Base-by-base conservation (phyloP, 2,888 invertebrate genomes). In the Callimorpha dominula region DNA sequence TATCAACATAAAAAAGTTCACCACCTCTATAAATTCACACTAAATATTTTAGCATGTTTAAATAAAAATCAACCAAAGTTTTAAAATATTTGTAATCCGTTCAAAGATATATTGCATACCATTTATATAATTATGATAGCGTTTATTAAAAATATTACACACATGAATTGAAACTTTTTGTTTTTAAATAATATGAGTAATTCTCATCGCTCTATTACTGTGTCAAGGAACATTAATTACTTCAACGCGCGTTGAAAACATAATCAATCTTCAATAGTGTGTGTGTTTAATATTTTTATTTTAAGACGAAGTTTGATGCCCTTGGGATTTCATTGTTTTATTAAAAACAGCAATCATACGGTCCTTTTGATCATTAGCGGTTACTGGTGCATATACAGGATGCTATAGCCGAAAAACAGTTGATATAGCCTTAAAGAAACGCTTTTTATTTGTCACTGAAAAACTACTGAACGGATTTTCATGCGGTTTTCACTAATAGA, bases 271-370 rank as follows among this genome's bases (percentile, higher is more conserved):
- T 72, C 31, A 78, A 77, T 65, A 70, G 46, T 71, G 69, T 68
- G 52, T 52, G 54, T 54, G 43, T 70, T 46, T 64, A 64, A 54
- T 71, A 68, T 50, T 54, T 73, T 43, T 50, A 72, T 75, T 68
- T 9, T 68, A 70, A 81, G 82, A 77, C 75, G 81, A 73, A 78
- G 79, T 84, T 71, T 77, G 65, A 72, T 87, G 82, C 81, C 90
- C 91, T 91, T 90, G 91, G 89, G 89, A 90, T 91, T 91, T 90
- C 67, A 73, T 81, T 82, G 73, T 81, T 42, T 54, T 67, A n/a
- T n/a, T 14, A 42, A 42, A 67, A n/a, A 12, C 12, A 11, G 40
- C 3, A 57, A 57, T 20, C 9, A 11, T 57, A 4, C 11, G 4
- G 57, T 57, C 12, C 20, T 12, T 20, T 57, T 57, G 20, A 57